phyloP scores from a whole-genome alignment of 2,797 vertebrate genomes.

The Lemur catta region DNA sequence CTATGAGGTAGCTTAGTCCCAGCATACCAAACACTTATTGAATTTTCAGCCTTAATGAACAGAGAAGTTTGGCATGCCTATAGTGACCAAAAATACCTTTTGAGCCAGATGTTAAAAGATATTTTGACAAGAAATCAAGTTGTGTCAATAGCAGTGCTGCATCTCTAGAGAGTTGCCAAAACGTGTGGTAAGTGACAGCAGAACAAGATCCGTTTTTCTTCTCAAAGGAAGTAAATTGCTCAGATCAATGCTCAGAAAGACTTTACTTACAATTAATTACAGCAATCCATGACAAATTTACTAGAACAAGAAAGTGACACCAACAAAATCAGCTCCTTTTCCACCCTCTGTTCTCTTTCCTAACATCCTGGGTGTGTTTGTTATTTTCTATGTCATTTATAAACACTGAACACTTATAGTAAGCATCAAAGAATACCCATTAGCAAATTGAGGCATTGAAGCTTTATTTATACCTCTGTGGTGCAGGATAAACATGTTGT shows the following conservation, averaged over 20 bases:
- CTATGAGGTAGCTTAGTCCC: constrained; percentile 36
- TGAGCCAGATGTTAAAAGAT: constrained; percentile 63
- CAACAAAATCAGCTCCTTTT: background rate
- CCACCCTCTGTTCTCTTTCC: background rate
- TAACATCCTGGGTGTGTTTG: background rate
- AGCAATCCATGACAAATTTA: background rate
- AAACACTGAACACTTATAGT: background rate
- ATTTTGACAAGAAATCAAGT: constrained; percentile 61
- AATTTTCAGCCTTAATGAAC: constrained; percentile 73
- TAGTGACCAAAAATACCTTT: constrained; percentile 60
- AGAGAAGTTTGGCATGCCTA: constrained; percentile 54
- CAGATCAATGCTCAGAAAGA: background rate
- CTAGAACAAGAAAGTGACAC: background rate
- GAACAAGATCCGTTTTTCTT: background rate
- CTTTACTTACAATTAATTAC: constrained; percentile 35
- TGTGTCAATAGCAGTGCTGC: background rate
- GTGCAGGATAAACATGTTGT: background rate
- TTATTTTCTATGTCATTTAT: constrained; percentile 30
- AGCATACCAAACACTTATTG: constrained; percentile 38
- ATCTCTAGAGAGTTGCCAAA: constrained; percentile 55
- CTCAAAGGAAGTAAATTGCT: constrained; percentile 4
- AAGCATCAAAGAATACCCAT: constrained; percentile 1
- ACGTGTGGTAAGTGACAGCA: constrained; percentile 22
- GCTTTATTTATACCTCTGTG: background rate
- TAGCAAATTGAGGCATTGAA: constrained; percentile 13